Evolutionary conservation across 2,113 vertebrate species (phyloP).

Genomic region (Charina bottae): DNA sequence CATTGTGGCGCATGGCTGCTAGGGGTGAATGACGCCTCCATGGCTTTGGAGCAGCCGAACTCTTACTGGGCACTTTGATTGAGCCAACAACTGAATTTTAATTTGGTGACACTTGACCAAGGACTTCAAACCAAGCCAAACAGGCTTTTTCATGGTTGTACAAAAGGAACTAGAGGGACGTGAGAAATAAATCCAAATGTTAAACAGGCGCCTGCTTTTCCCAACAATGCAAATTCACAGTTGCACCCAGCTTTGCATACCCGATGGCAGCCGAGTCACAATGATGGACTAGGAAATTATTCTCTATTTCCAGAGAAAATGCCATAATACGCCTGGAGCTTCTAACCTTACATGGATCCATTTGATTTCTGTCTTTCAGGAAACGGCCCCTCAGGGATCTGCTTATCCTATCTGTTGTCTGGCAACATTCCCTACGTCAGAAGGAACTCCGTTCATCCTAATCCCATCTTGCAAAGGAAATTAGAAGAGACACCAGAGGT

Average conservation of each 20-base stretch:
- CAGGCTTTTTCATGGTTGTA: neutral
- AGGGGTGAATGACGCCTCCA: neutral
- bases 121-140: neutral
- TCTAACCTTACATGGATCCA: neutral
- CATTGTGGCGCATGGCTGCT: neutral
- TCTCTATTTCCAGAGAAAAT: neutral
- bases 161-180: neutral
- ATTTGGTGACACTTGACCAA: neutral
- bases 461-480: constrained; percentile 80
- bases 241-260: neutral
- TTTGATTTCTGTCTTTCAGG: constrained; percentile 62
- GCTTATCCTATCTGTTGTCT: constrained; percentile 81
- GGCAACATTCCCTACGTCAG: constrained; percentile 78
- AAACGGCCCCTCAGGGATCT: constrained; percentile 84
- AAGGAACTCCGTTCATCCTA: constrained; percentile 69
- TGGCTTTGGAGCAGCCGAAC: neutral
- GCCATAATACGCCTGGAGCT: neutral
- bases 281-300: no score
- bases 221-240: neutral
- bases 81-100: neutral
- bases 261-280: neutral
- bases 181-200: neutral
- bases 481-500: constrained; percentile 65
- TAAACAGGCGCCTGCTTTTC: neutral
- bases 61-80: neutral